phyloP scores from a whole-genome alignment of 2,797 vertebrate genomes.

The Leptoclinus maculatus region DNA sequence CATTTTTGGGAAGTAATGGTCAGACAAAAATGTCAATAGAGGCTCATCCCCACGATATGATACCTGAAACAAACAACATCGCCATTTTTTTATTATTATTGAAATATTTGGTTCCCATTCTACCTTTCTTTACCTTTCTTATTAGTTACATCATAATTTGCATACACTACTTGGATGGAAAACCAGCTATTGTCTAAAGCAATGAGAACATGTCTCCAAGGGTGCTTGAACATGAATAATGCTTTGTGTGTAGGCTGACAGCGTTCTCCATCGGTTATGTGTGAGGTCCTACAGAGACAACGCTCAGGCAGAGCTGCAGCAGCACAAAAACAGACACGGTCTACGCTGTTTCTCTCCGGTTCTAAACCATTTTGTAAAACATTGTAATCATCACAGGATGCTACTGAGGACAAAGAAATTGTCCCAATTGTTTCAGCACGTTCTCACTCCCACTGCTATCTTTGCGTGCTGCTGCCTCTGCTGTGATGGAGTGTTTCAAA shows the following conservation, averaged over 20 bases:
- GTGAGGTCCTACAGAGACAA: conserved; percentile 18
- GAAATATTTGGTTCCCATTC: neutral
- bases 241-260: conserved; percentile 51
- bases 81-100: neutral
- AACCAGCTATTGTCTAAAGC: conserved; percentile 39
- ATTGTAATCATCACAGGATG: conserved; percentile 42
- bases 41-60: neutral
- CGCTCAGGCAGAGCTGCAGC: conserved; percentile 15
- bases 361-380: conserved; percentile 54
- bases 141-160: conserved; percentile 36
- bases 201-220: conserved; percentile 27
- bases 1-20: neutral
- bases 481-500: conserved; percentile 52
- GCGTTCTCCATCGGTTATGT: conserved; percentile 20
- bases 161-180: conserved; percentile 35
- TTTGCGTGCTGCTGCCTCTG: conserved; percentile 20
- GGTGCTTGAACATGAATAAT: conserved; percentile 57
- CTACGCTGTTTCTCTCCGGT: conserved; percentile 11
- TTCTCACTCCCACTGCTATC: conserved; percentile 38
- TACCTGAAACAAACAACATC: conserved; percentile 6
- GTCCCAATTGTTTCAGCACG: conserved; percentile 17
- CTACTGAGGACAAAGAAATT: conserved; percentile 33
- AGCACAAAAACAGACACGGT: conserved; percentile 11
- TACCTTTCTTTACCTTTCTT: neutral
- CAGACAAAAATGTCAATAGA: neutral